Percentiles rank a stretch among this genome's conserved stretches.
These are phyloP conservation scores for Aphidius ervi DNA, from an alignment of 1,140 invertebrate genomes.

Conservation along the genomic window DNA sequence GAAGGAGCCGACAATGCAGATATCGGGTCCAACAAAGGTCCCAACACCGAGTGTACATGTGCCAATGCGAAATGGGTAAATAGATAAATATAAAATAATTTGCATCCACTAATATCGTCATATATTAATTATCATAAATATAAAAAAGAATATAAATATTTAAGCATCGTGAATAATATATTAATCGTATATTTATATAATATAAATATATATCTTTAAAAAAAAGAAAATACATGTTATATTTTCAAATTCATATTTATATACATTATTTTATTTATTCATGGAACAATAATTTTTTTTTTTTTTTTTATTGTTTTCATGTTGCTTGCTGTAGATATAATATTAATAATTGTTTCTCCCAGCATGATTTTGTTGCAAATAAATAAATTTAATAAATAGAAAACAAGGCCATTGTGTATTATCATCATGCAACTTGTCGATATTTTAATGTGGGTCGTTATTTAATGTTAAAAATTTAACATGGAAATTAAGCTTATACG, in stretches of 20 bases:
- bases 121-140: too few species aligned
- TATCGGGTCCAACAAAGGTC: constrained; percentile 27
- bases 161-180: too few species aligned
- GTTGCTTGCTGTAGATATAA: background rate
- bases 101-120: constrained; percentile 24
- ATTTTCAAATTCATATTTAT: too few species aligned
- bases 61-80: constrained; percentile 38
- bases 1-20: constrained; percentile 30
- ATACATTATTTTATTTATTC: too few species aligned
- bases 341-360: background rate
- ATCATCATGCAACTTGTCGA: background rate
- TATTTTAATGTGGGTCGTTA: constrained; percentile 7
- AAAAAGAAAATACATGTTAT: too few species aligned
- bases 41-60: constrained; percentile 23
- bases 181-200: too few species aligned
- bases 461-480: background rate
- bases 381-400: too few species aligned
- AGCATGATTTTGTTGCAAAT: background rate
- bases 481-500: background rate
- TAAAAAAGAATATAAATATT: too few species aligned
- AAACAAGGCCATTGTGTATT: constrained; percentile 8
- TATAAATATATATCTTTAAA: too few species aligned
- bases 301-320: constrained; percentile 4
- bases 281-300: background rate
- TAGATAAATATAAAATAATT: constrained; percentile 26